Percentiles rank a stretch among this genome's conserved stretches.
Evolutionary conservation across 2,888 invertebrate species (phyloP).

Genomic region (Anoncus sp.): DNA sequence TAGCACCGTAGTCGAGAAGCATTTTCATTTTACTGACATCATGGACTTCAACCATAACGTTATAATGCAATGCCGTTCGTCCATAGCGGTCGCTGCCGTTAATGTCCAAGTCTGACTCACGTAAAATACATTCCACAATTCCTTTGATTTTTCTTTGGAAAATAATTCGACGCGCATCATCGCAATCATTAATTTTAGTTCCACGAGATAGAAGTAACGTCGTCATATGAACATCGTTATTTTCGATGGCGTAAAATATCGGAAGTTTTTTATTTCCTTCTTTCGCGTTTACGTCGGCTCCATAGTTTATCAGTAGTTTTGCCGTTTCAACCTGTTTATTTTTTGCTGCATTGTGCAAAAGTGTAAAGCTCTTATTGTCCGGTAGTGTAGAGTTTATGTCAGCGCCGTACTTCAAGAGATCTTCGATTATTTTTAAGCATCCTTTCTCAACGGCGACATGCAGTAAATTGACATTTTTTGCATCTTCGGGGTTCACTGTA

Average conservation of each 20-base stretch:
- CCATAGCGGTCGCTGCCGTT: too few species aligned
- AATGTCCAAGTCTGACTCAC: too few species aligned
- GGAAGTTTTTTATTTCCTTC: neutral
- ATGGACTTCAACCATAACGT: too few species aligned
- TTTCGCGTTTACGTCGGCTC: conserved; percentile 16
- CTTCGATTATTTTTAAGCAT: conserved; percentile 8
- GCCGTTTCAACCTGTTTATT: conserved; percentile 19
- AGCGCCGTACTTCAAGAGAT: conserved; percentile 10
- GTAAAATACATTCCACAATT: too few species aligned
- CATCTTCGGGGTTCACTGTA: conserved; percentile 13
- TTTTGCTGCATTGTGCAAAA: conserved; percentile 31
- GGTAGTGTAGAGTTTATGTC: neutral
- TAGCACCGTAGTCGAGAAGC: conserved; percentile 22
- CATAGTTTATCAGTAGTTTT: conserved; percentile 11
- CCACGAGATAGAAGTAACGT: neutral
- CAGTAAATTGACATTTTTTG: conserved; percentile 10
- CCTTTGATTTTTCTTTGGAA: neutral
- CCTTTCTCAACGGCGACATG: conserved; percentile 31
- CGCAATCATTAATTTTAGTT: conserved; percentile 1
- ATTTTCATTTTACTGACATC: too few species aligned
- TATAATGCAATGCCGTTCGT: too few species aligned
- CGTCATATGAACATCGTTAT: neutral
- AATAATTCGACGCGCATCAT: neutral
- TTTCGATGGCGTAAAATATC: conserved; percentile 12
- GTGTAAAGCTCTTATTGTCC: neutral